Conservation (phyloP, 2,797 vertebrate species). For the Lagocephalus sceleratus region DNA sequence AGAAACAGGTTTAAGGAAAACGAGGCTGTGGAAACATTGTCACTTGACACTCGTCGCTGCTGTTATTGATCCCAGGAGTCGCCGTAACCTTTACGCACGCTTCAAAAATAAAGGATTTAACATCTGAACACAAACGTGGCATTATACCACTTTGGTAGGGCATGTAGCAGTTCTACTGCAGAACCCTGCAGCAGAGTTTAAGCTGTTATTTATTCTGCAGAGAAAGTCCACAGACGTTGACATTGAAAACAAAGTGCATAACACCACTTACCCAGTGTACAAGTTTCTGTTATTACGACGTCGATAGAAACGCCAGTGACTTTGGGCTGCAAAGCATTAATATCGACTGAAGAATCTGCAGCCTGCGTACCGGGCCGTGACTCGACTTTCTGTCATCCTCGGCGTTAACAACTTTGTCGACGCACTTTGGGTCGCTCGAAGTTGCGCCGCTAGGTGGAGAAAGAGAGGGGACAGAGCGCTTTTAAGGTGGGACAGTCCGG, state of each 20-base stretch:
- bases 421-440: not conserved
- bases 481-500: slow-evolving; percentile 64
- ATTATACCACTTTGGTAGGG: too few relatives aligned
- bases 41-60: slow-evolving; percentile 31
- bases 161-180: too few relatives aligned
- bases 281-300: slow-evolving; percentile 8
- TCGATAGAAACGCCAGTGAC: not conserved
- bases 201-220: not conserved
- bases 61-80: slow-evolving; percentile 3
- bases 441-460: slow-evolving; percentile 33
- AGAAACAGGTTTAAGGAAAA: slow-evolving; percentile 1
- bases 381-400: slow-evolving; percentile 11
- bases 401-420: too few relatives aligned
- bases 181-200: not conserved
- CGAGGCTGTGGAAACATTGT: slow-evolving; percentile 1
- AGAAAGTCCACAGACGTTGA: too few relatives aligned
- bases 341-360: not conserved
- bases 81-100: slow-evolving; percentile 37
- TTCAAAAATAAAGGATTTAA: not conserved
- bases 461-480: slow-evolving; percentile 1
- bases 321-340: not conserved
- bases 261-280: slow-evolving; percentile 35
- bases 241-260: not conserved
- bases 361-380: not conserved
- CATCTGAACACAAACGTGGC: too few relatives aligned